Evolutionary conservation across 2,888 invertebrate genomes (phyloP).

Genomic region (Heliconius ismenius): DNA sequence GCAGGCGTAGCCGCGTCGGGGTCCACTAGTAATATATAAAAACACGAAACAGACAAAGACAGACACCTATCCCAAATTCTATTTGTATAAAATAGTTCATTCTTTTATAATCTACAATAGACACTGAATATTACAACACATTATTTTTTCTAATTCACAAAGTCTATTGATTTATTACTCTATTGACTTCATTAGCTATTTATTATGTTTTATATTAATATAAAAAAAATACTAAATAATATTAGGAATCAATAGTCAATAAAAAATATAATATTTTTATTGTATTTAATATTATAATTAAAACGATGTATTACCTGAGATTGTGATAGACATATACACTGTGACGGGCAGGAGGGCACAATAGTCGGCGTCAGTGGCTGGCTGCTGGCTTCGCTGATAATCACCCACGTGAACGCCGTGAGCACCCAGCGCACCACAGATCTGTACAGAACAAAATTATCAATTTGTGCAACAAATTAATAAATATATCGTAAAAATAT

Average conservation of each 20-base stretch:
- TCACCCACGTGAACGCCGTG: slow-evolving; percentile 58
- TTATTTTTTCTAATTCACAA: too few species aligned
- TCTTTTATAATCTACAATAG: too few species aligned
- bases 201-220: neutral
- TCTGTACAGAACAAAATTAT: slow-evolving; percentile 51
- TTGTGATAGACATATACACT: slow-evolving; percentile 93
- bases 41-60: too few species aligned
- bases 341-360: slow-evolving; percentile 86
- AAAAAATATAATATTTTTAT: neutral
- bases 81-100: too few species aligned
- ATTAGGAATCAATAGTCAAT: neutral
- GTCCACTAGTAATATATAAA: too few species aligned
- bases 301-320: slow-evolving; percentile 80
- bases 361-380: slow-evolving; percentile 71
- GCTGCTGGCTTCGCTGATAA: slow-evolving; percentile 60
- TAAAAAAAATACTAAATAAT: neutral
- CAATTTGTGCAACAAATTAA: neutral
- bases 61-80: too few species aligned
- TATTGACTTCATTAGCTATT: too few species aligned
- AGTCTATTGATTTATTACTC: too few species aligned
- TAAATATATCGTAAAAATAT: neutral
- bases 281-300: neutral
- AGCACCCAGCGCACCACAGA: slow-evolving; percentile 73
- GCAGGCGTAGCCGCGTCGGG: too few species aligned
- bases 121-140: too few species aligned